Percentiles rank a stretch among this genome's conserved stretches.
Evolutionary conservation across 2,888 invertebrate genomes (phyloP).

Genomic region (Ditylenchus weischeri): DNA sequence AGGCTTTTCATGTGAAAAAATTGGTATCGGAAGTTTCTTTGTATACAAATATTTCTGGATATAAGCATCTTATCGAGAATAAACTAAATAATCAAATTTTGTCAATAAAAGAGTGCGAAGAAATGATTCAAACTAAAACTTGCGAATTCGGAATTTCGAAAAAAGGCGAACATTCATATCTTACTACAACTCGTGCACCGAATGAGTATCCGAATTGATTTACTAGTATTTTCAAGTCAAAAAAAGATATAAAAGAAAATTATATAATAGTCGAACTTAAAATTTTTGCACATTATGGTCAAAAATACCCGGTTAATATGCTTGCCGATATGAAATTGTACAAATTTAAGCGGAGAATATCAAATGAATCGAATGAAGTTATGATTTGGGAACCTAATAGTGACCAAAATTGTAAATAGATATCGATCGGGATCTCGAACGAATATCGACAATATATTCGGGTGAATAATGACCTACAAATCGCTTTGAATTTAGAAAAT

Average conservation of each 20-base stretch:
- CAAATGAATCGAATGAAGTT: slow-evolving; percentile 40
- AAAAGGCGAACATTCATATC: slow-evolving; percentile 26
- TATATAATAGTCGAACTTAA: slow-evolving; percentile 44
- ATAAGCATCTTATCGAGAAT: background rate
- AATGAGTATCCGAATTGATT: slow-evolving; percentile 44
- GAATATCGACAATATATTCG: slow-evolving; percentile 34
- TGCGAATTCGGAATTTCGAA: slow-evolving; percentile 35
- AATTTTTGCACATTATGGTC: slow-evolving; percentile 42
- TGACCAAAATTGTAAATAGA: slow-evolving; percentile 37
- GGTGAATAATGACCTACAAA: slow-evolving; percentile 38
- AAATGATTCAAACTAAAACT: slow-evolving; percentile 34
- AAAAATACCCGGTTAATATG: slow-evolving; percentile 36
- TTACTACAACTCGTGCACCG: slow-evolving; percentile 39
- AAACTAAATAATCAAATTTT: no score
- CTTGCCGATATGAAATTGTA: slow-evolving; percentile 34
- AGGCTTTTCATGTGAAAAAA: slow-evolving; percentile 19
- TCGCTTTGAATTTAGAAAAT: slow-evolving; percentile 34
- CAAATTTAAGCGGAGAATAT: slow-evolving; percentile 40
- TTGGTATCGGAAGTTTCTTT: slow-evolving; percentile 22
- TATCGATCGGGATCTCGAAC: slow-evolving; percentile 38
- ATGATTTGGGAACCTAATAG: slow-evolving; percentile 43
- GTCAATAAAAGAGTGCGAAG: slow-evolving; percentile 39
- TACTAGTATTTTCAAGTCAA: slow-evolving; percentile 35
- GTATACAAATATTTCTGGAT: slow-evolving; percentile 15
- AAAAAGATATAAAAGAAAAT: slow-evolving; percentile 41